Conservation (phyloP, 2,797 vertebrate genomes). For the Rhynchotus rufescens region DNA sequence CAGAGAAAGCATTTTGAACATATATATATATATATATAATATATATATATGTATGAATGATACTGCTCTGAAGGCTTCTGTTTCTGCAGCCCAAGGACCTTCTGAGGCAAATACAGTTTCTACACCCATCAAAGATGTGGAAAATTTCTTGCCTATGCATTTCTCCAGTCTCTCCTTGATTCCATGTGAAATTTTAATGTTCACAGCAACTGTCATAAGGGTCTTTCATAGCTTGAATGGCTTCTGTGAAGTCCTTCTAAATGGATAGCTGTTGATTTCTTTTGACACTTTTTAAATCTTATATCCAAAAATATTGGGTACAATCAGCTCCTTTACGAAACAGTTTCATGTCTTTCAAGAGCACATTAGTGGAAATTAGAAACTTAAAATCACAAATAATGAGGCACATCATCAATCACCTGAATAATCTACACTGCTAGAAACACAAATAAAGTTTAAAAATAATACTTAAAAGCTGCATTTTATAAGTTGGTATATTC, state of each 20-base stretch:
- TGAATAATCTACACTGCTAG: not conserved
- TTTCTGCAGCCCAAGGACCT: fast-evolving
- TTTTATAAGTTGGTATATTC: not conserved
- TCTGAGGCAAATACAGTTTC: not conserved
- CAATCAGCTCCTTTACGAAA: not conserved
- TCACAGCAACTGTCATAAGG: not conserved
- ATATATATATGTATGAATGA: not conserved
- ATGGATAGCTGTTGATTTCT: not conserved
- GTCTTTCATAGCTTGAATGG: not conserved
- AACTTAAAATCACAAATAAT: not conserved
- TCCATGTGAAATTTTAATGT: not conserved
- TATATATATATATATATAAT: too few species aligned
- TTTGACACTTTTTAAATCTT: not conserved
- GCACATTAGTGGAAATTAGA: not conserved
- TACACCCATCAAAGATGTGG: not conserved
- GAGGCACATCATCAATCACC: not conserved
- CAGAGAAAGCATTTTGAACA: not conserved
- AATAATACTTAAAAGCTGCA: not conserved
- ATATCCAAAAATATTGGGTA: not conserved
- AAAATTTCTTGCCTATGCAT: not conserved
- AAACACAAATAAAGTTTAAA: not conserved
- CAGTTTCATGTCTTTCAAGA: not conserved
- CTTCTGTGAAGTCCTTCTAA: not conserved
- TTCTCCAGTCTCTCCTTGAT: not conserved
- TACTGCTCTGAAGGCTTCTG: not conserved